Evolutionary conservation across 2,113 vertebrate genomes (phyloP), one percentile per base, ranked within the genome.

Genomic region (Pelecanoides urinatrix): DNA sequence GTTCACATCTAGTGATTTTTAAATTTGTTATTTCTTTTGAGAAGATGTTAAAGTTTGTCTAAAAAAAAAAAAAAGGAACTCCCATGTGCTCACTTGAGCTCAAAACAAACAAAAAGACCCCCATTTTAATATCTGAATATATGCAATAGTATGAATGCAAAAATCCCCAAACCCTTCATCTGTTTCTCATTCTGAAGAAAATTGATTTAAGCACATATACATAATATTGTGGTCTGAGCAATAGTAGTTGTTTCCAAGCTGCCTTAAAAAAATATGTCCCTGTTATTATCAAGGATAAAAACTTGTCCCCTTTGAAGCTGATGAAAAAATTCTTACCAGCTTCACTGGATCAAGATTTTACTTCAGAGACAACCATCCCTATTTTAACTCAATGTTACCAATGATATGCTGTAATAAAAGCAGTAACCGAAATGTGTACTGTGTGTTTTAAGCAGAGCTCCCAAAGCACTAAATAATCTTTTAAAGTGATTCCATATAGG

Each of bases 121-220:
- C 7, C 13, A 44, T 56, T 49, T 53, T 76, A 45, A 40, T 76
- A 79, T 18, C 75, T 88, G 49, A 52, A 66, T n/a, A 62, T 25
- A 58, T 0, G 2, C 65, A 90, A 32, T 3, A 49, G 23, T 32
- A 84, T 25, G 17, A 92, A 67, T 44, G 13, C 23, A 92, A 89
- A 94, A 67, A 40, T 11, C 40, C 29, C 40, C 53, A 66, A 53
- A 44, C 6, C 49, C 53, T 92, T 81, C 13, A 38, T 38, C 65
- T 96, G 52, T 77, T 96, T 77, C 68, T 88, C 36, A 73, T 96
- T 90, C 56, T 68, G 65, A 74, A 56, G 34, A 63, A 92, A 92
- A 86, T 3, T 23, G 27, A 55, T 62, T 88, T 55, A 86, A 95
- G 68, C 34, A 52, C 22, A 68, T 25, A 80, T 18, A 75, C 50